These are phyloP conservation scores for Cepphus grylle DNA, from an alignment of 2,113 vertebrate genomes.

Conservation along the genomic window DNA sequence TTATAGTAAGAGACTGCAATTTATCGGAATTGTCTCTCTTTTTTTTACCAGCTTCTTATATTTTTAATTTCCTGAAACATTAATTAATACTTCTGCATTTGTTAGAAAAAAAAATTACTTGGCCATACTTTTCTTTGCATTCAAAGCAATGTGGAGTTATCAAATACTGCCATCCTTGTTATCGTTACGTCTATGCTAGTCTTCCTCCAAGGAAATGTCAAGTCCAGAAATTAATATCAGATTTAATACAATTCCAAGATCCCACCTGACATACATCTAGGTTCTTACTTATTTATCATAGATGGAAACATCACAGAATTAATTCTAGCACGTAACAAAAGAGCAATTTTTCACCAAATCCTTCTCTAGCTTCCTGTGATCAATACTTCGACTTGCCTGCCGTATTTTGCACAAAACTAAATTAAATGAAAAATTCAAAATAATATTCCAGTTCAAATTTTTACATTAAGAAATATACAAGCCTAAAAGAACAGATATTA, in stretches of 20 bases:
- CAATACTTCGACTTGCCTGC: not conserved
- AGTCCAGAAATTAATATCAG: not conserved
- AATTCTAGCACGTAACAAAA: not conserved
- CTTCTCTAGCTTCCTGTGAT: not conserved
- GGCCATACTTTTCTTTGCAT: not conserved
- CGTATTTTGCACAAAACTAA: not conserved
- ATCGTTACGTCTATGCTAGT: not conserved
- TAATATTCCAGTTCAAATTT: not conserved
- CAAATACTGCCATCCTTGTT: not conserved
- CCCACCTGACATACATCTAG: not conserved
- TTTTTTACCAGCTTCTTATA: not conserved
- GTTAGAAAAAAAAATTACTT: not conserved
- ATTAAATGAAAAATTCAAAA: not conserved
- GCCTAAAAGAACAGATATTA: not conserved
- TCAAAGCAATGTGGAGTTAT: not conserved
- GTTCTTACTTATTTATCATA: not conserved
- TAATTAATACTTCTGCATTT: not conserved
- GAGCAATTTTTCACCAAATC: not conserved
- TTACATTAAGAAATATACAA: not conserved
- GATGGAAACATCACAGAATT: not conserved
- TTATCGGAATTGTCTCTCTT: not conserved
- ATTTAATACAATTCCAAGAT: not conserved
- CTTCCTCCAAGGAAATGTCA: not conserved
- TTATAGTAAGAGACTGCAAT: not conserved
- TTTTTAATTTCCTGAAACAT: not conserved